Evolutionary conservation across 1,140 invertebrate genomes (phyloP), one percentile per base, ranked within the genome.

Genomic region (Cephus cinctus): DNA sequence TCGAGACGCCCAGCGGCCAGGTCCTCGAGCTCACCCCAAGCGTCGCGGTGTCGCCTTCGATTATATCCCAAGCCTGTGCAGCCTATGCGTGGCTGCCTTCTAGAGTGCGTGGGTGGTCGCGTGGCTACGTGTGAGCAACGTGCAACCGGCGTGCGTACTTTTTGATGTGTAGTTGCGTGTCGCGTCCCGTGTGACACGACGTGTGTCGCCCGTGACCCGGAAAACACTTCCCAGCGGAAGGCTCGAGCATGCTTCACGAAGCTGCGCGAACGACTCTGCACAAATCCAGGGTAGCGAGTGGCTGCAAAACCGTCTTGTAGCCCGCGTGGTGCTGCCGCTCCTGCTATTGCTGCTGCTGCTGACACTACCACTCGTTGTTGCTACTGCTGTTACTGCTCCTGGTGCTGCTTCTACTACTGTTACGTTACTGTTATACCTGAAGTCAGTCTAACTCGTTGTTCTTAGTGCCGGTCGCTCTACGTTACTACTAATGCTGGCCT

Each of bases 1-100:
- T 62, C 59, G 56, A 51, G 59, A 59, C 54, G 56, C 63, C 61
- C 59, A 59, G 60, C 63, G 59, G 63, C 64, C 66, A 69, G 60
- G 61, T 61, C 57, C 63, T n/a, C 52, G 52, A 67, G 61, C 57
- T 46, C 59, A 54, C 55, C 54, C 55, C 50, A 49, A 58, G 47
- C 57, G 54, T 56, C 50, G 32, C 58, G 56, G 43, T 53, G 43
- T 56, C 52, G 32, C 30, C 32, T 50, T 31, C 23, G 36, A 27
- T 38, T 46, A 55, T 46, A 51, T 40, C 47, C 50, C 50, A 23
- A 19, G 42, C 38, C 31, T 27, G 43, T 47, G 36, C 49, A n/a
- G n/a, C 50, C 41, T 56, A 49, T 55, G 49, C 43, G 22, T 31
- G 21, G 20, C 43, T 44, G 27, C 44, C 45, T 52, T 56, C 56